A percentile compares a stretch with the other conserved stretches of the same genome.
Conservation (phyloP, 2,797 vertebrate genomes). For the Phoxinus dragarum region DNA sequence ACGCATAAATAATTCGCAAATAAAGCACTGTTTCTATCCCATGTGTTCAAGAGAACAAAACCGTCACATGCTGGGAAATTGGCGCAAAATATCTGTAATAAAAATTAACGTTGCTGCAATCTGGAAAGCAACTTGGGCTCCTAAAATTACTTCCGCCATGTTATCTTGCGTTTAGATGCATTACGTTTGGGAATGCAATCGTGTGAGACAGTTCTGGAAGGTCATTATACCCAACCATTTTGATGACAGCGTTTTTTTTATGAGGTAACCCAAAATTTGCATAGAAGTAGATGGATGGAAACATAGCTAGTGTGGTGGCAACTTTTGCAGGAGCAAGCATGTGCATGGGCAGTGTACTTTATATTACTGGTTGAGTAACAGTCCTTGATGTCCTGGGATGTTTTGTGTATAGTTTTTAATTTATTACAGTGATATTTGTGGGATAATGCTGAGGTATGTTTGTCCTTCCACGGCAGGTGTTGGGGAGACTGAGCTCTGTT, state of each 20-base stretch:
- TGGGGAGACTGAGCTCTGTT: background rate
- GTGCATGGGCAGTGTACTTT: background rate
- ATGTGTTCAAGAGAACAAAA: too few relatives aligned
- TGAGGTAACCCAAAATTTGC: background rate
- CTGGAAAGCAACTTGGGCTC: background rate
- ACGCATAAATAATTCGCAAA: too few relatives aligned
- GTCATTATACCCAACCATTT: background rate
- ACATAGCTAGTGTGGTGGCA: background rate
- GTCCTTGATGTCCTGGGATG: background rate
- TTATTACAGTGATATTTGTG: constrained; percentile 9
- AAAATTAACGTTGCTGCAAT: background rate
- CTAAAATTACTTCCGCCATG: background rate
- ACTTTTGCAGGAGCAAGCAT: background rate
- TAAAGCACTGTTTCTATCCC: too few relatives aligned
- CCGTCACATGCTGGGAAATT: too few relatives aligned
- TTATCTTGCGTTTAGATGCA: background rate
- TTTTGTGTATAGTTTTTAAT: background rate
- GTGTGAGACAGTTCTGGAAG: background rate
- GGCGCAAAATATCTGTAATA: background rate
- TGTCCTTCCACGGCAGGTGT: constrained; percentile 8
- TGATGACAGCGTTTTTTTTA: background rate
- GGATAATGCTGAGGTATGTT: constrained; percentile 9
- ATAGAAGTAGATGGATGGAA: background rate
- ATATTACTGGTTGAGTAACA: background rate
- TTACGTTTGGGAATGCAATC: background rate